These are phyloP conservation scores for Spilosoma lubricipeda DNA, from an alignment of 2,888 invertebrate species.

Conservation along the genomic window DNA sequence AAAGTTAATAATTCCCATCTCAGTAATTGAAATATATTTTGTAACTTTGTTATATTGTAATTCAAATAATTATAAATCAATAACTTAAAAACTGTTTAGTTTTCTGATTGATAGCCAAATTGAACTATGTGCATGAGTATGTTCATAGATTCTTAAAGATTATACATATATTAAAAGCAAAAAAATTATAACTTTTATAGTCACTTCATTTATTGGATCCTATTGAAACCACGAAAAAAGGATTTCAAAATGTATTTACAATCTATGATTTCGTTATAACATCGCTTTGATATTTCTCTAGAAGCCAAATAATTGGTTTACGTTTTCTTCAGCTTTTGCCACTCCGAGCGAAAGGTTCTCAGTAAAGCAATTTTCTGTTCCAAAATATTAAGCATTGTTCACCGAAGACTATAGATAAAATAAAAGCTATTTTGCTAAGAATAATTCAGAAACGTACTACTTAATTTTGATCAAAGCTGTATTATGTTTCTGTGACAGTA, in stretches of 20 bases:
- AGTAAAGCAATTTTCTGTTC: conserved; percentile 68
- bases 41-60: background rate
- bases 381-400: conserved; percentile 54
- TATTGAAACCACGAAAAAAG: conserved; percentile 9
- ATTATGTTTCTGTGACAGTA: background rate
- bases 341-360: conserved; percentile 71
- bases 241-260: conserved; percentile 30
- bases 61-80: background rate
- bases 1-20: background rate
- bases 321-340: conserved; percentile 63
- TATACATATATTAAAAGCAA: background rate
- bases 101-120: background rate
- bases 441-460: background rate
- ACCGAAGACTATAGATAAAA: conserved; percentile 36
- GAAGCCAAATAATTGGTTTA: conserved; percentile 68
- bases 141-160: background rate
- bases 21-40: background rate
- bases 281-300: conserved; percentile 49
- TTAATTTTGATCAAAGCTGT: background rate
- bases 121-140: too few species aligned
- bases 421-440: background rate
- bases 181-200: background rate
- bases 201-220: background rate
- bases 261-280: conserved; percentile 37
- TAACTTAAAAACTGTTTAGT: background rate